A percentile compares a stretch with the other conserved stretches of the same genome.
Conservation (phyloP, 2,113 vertebrate genomes). For the Hirundichthys speculiger region DNA sequence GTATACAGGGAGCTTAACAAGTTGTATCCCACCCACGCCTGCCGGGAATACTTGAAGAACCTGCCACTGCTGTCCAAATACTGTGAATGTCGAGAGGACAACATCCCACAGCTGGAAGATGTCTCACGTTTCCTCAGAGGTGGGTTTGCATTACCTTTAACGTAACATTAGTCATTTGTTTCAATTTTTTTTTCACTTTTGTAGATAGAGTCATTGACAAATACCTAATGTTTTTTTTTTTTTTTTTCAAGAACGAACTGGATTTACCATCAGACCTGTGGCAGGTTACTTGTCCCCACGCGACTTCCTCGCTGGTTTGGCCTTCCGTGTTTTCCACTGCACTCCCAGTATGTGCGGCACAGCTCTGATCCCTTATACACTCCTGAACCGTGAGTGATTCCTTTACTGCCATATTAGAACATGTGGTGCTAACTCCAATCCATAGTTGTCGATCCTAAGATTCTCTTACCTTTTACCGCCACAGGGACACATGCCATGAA, state of each 20-base stretch:
- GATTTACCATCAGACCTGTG: constrained; percentile 95
- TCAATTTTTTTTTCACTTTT: neutral
- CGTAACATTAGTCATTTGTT: neutral
- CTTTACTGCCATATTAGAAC: neutral
- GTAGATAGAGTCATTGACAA: neutral
- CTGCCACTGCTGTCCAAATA: constrained; percentile 91
- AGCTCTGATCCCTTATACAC: constrained; percentile 96
- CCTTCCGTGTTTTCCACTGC: constrained; percentile 98
- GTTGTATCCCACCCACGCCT: constrained; percentile 94
- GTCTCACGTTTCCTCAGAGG: constrained; percentile 95
- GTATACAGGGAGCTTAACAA: constrained; percentile 95
- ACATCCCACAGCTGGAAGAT: constrained; percentile 96
- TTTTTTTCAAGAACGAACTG: constrained; percentile 87
- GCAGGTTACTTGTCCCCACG: constrained; percentile 95
- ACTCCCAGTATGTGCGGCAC: constrained; percentile 97
- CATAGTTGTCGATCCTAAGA: neutral
- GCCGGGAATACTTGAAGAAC: constrained; percentile 96
- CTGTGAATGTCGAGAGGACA: constrained; percentile 95
- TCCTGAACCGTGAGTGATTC: constrained; percentile 96
- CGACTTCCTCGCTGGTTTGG: constrained; percentile 96
- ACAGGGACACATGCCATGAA: constrained; percentile 96
- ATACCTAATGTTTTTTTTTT: neutral
- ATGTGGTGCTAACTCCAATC: neutral
- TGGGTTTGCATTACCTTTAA: constrained; percentile 39
- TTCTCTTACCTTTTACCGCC: constrained; percentile 7